These are phyloP conservation scores for Gryon sp. DNA, from an alignment of 1,140 invertebrate species.

Conservation along the genomic window DNA sequence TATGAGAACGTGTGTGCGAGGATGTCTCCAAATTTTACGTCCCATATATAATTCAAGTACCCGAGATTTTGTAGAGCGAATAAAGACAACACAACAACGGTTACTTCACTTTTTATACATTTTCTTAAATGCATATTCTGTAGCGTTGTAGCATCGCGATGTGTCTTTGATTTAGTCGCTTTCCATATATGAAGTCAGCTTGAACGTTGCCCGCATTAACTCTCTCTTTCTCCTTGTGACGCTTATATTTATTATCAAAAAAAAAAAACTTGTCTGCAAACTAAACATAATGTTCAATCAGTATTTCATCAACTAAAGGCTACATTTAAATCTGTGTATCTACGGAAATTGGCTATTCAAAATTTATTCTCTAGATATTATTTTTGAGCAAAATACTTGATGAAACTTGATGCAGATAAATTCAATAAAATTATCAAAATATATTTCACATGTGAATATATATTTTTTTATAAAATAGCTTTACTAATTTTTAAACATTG, in stretches of 20 bases:
- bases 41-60: too few relatives aligned
- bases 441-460: too few relatives aligned
- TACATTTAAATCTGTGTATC: constrained; percentile 18
- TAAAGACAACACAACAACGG: not conserved
- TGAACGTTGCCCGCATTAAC: not conserved
- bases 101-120: constrained; percentile 16
- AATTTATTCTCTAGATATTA: constrained; percentile 10
- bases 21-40: too few relatives aligned
- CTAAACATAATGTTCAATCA: constrained; percentile 21
- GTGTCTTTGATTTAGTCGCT: constrained; percentile 29
- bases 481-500: too few relatives aligned
- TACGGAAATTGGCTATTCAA: constrained; percentile 6
- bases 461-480: too few relatives aligned
- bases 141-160: constrained; percentile 12
- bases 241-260: constrained; percentile 5
- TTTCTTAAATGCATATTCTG: too few relatives aligned
- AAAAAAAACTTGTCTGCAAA: constrained; percentile 14
- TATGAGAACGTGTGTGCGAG: too few relatives aligned
- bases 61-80: too few relatives aligned
- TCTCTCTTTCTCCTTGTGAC: too few relatives aligned
- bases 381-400: constrained; percentile 7
- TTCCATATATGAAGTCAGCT: constrained; percentile 13
- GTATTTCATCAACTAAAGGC: constrained; percentile 9
- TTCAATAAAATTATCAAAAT: too few relatives aligned
- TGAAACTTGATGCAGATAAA: not conserved